Conservation (phyloP, 2,797 vertebrate species). For the Melanotaenia pygmaea region DNA sequence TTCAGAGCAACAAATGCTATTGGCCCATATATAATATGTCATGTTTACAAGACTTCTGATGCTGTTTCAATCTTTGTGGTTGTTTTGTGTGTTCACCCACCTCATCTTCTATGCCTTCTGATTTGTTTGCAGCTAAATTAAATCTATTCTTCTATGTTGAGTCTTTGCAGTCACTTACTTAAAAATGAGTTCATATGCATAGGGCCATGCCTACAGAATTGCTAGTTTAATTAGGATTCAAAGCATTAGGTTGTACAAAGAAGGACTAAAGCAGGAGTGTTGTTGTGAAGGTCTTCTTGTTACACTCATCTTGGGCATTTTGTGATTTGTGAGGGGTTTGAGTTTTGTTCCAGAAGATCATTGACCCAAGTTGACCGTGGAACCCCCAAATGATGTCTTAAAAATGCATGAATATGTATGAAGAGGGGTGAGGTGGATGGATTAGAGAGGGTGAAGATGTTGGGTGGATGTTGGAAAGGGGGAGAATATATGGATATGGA, state of each 20-base stretch:
- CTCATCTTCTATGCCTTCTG: conserved; percentile 40
- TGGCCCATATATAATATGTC: conserved; percentile 43
- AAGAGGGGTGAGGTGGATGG: not conserved
- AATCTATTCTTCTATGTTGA: conserved; percentile 16
- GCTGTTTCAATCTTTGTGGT: conserved; percentile 13
- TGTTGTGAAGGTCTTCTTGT: not conserved
- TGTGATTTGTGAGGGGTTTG: not conserved
- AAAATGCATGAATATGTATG: not conserved
- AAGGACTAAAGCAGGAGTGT: not conserved
- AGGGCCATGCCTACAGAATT: not conserved
- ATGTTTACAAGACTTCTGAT: conserved; percentile 29
- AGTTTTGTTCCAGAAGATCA: not conserved
- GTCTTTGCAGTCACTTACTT: conserved; percentile 16
- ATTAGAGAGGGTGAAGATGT: not conserved
- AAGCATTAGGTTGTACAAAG: not conserved
- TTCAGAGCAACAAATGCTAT: conserved; percentile 38
- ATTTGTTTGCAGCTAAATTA: conserved; percentile 31
- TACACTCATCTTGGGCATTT: not conserved
- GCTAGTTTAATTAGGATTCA: not conserved
- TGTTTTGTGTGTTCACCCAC: conserved; percentile 14
- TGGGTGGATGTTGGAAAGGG: not conserved
- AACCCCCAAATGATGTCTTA: not conserved
- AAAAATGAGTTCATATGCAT: not conserved
- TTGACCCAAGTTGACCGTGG: not conserved
- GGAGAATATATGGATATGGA: too few species aligned